Base-by-base conservation (phyloP, 2,888 invertebrate genomes). In the Leptopterna dolabrata region DNA sequence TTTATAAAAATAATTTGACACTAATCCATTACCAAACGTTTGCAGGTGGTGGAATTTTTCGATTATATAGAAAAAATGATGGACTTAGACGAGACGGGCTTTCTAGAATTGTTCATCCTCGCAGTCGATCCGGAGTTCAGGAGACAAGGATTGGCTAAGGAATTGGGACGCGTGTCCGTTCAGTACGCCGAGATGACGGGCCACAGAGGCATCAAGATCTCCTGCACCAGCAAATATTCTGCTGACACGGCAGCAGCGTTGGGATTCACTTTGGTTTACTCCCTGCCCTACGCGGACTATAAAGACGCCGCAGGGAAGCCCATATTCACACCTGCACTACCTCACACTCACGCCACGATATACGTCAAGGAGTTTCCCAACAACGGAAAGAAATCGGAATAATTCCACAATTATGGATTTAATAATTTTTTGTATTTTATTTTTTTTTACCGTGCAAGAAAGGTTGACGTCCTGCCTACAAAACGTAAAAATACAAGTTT, bases 181-280 rank as follows among this genome's bases (percentile, higher is more conserved):
- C 71, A 87, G 19, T 47, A 86, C 36, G 87, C 86, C 11, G 43
- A 51, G 19, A 13, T 29, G 3, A 41, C 27, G n/a, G 87, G 87
- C 2, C 86, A 76, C 82, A 43, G 30, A n/a, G 87, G 88, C 13
- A 36, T 87, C 19, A 70, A 76, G 43, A 86, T 86, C 27, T 51
- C 86, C 24, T 88, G 88, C 41, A 88, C 88, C 6, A 87, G 87
- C 55, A 86, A 71, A 63, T 87, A 84, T 76, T 82, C 88, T 11
- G 85, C 63, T 0, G 85, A 81, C 24, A 55, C 83, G n/a, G 73
- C 87, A 29, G 41, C 27, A 16, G 51, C 86, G 24, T 45, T 84
- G 47, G 88, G 86, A n/a, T 88, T 76, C 73, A 13, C 55, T 0
- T 14, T 36, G 9, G 73, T 87, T 9, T 47, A 76, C 84, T 27